These are phyloP conservation scores for Myiotriccus ornatus DNA, from an alignment of 2,797 vertebrate species.

Conservation along the genomic window DNA sequence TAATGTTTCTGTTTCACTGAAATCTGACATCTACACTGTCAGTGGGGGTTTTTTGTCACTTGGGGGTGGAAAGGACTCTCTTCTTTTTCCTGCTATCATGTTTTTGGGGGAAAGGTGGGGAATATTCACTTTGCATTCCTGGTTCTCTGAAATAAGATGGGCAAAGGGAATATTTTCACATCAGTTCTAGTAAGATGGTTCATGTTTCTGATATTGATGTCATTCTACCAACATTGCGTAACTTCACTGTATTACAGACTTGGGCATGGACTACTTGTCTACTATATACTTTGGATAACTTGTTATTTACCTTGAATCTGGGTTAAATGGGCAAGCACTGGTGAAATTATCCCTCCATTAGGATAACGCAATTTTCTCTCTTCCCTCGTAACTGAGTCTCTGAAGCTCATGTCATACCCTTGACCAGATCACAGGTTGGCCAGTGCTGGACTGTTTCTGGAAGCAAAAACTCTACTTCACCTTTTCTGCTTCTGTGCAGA, in stretches of 20 bases:
- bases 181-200: neutral
- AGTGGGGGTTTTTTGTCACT: neutral
- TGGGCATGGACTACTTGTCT: neutral
- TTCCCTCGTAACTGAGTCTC: neutral
- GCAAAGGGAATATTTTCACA: neutral
- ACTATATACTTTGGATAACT: neutral
- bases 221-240: neutral
- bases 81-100: neutral
- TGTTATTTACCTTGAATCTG: neutral
- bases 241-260: neutral
- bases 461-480: neutral
- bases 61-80: neutral
- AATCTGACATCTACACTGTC: neutral
- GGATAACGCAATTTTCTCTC: rapidly evolving
- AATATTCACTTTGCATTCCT: neutral
- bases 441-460: neutral
- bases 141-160: neutral
- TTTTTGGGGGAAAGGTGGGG: neutral
- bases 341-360: neutral
- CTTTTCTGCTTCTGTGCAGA: neutral
- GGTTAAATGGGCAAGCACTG: neutral
- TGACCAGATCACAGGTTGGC: neutral
- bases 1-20: neutral
- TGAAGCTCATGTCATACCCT: neutral
- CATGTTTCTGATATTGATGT: rapidly evolving